Evolutionary conservation across 2,797 vertebrate genomes (phyloP).

Genomic region (Neosalanx taihuensis): DNA sequence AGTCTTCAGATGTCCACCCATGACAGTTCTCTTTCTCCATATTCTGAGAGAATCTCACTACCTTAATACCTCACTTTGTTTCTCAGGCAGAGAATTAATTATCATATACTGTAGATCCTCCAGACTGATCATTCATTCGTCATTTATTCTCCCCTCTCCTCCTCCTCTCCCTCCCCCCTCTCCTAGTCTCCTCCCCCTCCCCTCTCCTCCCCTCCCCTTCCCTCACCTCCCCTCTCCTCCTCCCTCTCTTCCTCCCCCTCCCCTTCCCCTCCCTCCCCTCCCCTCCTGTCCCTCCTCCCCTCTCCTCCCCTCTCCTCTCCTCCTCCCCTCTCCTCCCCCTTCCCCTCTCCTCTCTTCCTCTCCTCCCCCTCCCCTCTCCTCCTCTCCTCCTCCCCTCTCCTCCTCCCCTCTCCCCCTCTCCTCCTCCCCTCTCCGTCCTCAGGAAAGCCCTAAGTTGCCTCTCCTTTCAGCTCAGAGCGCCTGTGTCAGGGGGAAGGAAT

Average conservation of each 20-base stretch:
- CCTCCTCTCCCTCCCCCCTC: no score
- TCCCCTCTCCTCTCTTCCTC: background rate
- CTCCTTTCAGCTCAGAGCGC: slow-evolving; percentile 80
- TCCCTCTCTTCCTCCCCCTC: slow-evolving; percentile 8
- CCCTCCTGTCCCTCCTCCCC: background rate
- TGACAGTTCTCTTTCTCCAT: no score
- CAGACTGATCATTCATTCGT: slow-evolving; percentile 11
- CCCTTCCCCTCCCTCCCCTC: background rate
- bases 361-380: background rate
- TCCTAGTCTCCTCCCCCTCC: no score
- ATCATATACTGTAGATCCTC: slow-evolving; percentile 63
- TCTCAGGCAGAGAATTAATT: no score
- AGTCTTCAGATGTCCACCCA: no score
- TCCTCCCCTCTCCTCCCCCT: background rate
- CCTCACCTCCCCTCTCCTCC: background rate
- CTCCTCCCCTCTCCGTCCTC: slow-evolving; percentile 18
- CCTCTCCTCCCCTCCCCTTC: background rate
- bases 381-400: slow-evolving; percentile 19
- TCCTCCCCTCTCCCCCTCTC: background rate
- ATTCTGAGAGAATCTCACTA: no score
- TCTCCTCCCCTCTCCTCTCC: background rate
- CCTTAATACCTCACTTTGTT: no score
- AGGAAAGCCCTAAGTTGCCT: slow-evolving; percentile 30
- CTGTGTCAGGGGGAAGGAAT: slow-evolving; percentile 94
- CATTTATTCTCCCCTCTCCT: background rate